These are phyloP conservation scores for Zosterops hypoxanthus DNA, from an alignment of 2,113 vertebrate species.

Conservation along the genomic window DNA sequence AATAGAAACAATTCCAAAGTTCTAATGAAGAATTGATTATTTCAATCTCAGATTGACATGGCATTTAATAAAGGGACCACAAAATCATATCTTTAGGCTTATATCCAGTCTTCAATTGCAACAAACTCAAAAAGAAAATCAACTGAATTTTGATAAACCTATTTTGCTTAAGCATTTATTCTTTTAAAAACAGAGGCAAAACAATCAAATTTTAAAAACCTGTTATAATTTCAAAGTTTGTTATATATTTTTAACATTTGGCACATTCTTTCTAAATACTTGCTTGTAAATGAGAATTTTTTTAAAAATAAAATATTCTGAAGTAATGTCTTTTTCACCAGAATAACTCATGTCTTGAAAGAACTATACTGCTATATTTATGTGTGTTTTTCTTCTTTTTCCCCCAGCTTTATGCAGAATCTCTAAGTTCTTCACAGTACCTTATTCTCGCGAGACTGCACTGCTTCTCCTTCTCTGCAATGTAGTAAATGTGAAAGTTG, in stretches of 20 bases:
- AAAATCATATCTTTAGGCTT: background rate
- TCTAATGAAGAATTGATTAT: background rate
- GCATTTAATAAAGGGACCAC: background rate
- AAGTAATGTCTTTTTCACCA: background rate
- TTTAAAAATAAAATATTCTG: background rate
- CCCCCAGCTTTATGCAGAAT: background rate
- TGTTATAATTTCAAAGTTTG: background rate
- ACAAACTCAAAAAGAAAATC: background rate
- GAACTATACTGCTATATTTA: background rate
- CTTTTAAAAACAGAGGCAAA: background rate
- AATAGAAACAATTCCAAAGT: background rate
- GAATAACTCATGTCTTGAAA: background rate
- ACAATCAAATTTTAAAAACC: background rate
- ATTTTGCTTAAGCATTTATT: background rate
- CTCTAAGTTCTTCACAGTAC: background rate
- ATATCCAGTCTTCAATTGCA: background rate
- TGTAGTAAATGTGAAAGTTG: constrained; percentile 48
- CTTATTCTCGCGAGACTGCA: constrained; percentile 21
- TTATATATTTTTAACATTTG: background rate
- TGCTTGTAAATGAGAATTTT: background rate
- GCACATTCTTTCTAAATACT: background rate
- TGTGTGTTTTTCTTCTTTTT: background rate
- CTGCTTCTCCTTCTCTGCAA: background rate
- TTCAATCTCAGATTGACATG: rapidly evolving
- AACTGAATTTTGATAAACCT: background rate